phyloP scores from a whole-genome alignment of 2,888 invertebrate genomes.

The Acleris laterana region DNA sequence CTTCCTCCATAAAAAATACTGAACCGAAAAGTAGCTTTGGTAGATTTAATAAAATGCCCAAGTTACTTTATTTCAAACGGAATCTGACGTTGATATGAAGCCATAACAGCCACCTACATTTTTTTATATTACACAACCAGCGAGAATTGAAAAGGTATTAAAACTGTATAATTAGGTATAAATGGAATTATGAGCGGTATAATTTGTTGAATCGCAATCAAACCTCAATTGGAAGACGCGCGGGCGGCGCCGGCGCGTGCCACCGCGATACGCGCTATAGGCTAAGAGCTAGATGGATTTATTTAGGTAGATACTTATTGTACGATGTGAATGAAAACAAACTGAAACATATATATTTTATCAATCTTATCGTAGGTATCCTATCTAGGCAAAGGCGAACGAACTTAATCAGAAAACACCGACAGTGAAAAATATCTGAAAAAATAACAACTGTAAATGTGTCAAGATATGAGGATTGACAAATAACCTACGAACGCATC shows the following conservation, averaged over 20 bases:
- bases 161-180: constrained; percentile 3
- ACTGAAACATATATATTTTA: no score
- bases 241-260: constrained; percentile 51
- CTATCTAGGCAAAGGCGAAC: no score
- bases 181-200: constrained; percentile 36
- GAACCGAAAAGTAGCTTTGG: no score
- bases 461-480: no score
- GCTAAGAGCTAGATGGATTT: constrained; percentile 47
- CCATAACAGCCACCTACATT: constrained; percentile 27
- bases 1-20: no score
- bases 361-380: no score
- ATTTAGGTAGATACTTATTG: no score
- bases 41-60: constrained; percentile 1
- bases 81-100: neutral
- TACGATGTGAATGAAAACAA: no score
- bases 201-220: constrained; percentile 50
- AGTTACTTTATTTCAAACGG: neutral
- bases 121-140: constrained; percentile 24
- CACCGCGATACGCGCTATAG: constrained; percentile 63
- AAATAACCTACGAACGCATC: no score
- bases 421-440: no score
- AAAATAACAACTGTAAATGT: no score
- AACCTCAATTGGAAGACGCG: constrained; percentile 54
- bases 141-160: constrained; percentile 9
- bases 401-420: no score